Conservation (phyloP, 2,888 invertebrate species). For the Luffia ferchaultella region DNA sequence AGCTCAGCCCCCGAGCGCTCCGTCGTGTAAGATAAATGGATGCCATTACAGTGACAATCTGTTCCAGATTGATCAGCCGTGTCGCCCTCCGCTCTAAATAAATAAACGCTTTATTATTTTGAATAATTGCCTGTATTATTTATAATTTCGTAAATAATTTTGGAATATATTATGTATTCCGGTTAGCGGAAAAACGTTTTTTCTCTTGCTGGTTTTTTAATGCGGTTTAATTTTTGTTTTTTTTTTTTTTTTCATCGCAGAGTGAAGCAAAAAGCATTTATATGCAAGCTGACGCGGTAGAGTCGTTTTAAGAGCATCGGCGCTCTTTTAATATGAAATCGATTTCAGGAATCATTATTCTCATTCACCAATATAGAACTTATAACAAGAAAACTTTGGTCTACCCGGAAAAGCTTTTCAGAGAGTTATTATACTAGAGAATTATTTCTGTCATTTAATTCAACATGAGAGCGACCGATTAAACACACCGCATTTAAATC, state of each 20-base stretch:
- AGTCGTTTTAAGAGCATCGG: conserved; percentile 21
- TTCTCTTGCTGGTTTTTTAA: too few species aligned
- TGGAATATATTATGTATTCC: too few species aligned
- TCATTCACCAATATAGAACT: conserved; percentile 58
- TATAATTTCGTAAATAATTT: background rate
- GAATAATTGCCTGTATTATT: background rate
- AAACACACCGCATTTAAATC: background rate
- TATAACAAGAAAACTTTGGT: conserved; percentile 64
- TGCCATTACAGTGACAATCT: conserved; percentile 5
- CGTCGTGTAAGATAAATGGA: conserved; percentile 2
- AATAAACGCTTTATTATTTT: background rate
- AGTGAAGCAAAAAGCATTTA: background rate
- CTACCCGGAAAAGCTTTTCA: conserved; percentile 51
- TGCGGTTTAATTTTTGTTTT: too few species aligned
- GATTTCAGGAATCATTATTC: conserved; percentile 59
- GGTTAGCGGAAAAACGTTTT: too few species aligned
- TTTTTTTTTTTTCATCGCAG: too few species aligned
- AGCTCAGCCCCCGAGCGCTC: background rate
- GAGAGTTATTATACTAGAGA: conserved; percentile 44
- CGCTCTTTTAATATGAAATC: conserved; percentile 42
- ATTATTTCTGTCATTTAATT: conserved; percentile 49
- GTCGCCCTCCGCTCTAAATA: background rate
- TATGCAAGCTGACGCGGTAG: background rate
- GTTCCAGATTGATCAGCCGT: conserved; percentile 4
- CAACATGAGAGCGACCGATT: conserved; percentile 20